These are phyloP conservation scores for Naja naja DNA, from an alignment of 2,113 vertebrate species.

Conservation along the genomic window DNA sequence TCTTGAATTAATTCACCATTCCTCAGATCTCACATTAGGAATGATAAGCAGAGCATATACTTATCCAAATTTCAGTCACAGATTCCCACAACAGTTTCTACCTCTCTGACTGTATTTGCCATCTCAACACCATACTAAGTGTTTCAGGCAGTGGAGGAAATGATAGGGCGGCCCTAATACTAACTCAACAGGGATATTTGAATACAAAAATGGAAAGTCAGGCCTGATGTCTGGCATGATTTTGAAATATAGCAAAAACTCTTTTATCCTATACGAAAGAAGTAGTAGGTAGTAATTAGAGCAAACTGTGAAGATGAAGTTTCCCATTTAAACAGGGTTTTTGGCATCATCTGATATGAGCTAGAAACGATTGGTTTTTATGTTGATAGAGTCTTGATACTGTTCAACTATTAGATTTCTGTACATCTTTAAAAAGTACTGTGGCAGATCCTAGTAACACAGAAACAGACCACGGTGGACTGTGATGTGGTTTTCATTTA, in stretches of 20 bases:
- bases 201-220: neutral
- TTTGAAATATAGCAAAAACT: neutral
- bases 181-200: neutral
- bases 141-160: too few species aligned
- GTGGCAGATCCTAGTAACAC: neutral
- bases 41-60: neutral
- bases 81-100: too few species aligned
- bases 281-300: neutral
- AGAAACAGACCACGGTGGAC: neutral
- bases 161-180: neutral
- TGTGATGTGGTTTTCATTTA: neutral
- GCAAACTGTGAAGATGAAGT: neutral
- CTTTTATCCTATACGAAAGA: neutral
- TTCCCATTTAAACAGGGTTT: neutral
- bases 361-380: neutral
- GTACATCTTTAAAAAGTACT: neutral
- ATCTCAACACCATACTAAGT: too few species aligned
- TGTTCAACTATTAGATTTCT: too few species aligned
- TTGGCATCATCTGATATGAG: neutral
- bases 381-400: neutral
- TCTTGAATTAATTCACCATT: neutral
- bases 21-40: neutral
- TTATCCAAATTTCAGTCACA: too few species aligned
- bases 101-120: too few species aligned
- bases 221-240: neutral